Conservation (phyloP, 2,113 vertebrate species). For the Eulemur rufifrons region DNA sequence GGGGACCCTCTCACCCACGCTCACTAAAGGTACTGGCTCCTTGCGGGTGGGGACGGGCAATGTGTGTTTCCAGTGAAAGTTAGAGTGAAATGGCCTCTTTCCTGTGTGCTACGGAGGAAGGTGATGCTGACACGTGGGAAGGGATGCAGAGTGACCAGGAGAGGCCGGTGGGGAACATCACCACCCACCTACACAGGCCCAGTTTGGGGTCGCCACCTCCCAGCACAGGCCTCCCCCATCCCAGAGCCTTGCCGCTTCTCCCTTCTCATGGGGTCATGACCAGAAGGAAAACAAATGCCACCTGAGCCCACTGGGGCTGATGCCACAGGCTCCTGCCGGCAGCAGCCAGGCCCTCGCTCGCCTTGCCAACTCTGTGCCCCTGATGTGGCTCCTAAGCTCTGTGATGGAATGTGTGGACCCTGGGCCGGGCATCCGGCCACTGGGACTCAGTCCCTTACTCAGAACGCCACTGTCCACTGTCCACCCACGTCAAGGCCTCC, state of each 20-base stretch:
- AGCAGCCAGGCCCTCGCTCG: not conserved
- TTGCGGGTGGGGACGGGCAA: rapidly evolving
- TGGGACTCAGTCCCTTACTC: not conserved
- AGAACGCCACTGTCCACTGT: not conserved
- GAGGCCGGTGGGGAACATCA: too few relatives aligned
- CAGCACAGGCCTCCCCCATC: not conserved
- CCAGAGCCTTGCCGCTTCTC: not conserved
- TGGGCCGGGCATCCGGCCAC: not conserved
- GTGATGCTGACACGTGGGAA: rapidly evolving
- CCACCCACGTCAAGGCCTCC: not conserved
- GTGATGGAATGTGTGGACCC: rapidly evolving
- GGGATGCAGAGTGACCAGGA: rapidly evolving
- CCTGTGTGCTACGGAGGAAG: not conserved
- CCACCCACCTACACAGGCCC: not conserved
- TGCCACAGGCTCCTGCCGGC: rapidly evolving
- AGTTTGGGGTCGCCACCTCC: not conserved
- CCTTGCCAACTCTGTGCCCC: not conserved
- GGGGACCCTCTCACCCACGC: constrained; percentile 82
- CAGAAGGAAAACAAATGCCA: not conserved
- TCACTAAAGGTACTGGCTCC: constrained; percentile 85
- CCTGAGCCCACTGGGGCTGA: not conserved
- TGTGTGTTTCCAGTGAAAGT: rapidly evolving
- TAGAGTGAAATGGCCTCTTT: not conserved
- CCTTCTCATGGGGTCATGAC: not conserved
- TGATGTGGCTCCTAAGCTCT: not conserved